Evolutionary conservation across 1,140 invertebrate species (phyloP).

Genomic region (Drosophila truncata): DNA sequence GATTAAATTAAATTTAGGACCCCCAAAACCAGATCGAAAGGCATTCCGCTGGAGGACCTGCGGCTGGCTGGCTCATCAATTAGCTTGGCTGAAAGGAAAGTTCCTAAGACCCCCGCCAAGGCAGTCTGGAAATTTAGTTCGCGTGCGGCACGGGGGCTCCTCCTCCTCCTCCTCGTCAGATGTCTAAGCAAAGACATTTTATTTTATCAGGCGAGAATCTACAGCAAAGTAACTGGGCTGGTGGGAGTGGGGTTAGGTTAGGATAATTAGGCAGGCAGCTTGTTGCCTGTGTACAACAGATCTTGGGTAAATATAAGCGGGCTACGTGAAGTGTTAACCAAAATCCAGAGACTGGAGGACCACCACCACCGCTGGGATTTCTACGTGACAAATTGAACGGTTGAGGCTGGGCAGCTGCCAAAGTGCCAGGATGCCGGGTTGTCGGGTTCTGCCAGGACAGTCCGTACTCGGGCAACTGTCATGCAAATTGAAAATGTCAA

Average conservation of each 20-base stretch:
- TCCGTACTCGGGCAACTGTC: conserved; percentile 57
- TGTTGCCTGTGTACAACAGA: conserved; percentile 43
- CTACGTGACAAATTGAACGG: conserved; percentile 58
- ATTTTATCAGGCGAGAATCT: conserved; percentile 63
- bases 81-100: conserved; percentile 51
- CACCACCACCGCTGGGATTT: conserved; percentile 14
- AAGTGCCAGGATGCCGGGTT: conserved; percentile 19
- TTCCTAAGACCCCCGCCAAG: conserved; percentile 33
- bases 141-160: conserved; percentile 34
- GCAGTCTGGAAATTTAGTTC: conserved; percentile 46
- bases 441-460: conserved; percentile 9
- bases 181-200: conserved; percentile 61
- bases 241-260: conserved; percentile 1
- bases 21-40: conserved; percentile 31
- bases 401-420: conserved; percentile 44
- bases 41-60: conserved; percentile 28
- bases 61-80: conserved; percentile 37
- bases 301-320: conserved; percentile 47
- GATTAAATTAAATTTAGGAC: conserved; percentile 59
- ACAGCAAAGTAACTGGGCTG: conserved; percentile 1
- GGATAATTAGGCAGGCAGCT: conserved; percentile 40
- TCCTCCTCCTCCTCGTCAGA: conserved; percentile 6
- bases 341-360: conserved; percentile 33
- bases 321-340: conserved; percentile 60
- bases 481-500: conserved; percentile 83